Evolutionary conservation across 2,113 vertebrate genomes (phyloP).

Genomic region (Anarrhichthys ocellatus): DNA sequence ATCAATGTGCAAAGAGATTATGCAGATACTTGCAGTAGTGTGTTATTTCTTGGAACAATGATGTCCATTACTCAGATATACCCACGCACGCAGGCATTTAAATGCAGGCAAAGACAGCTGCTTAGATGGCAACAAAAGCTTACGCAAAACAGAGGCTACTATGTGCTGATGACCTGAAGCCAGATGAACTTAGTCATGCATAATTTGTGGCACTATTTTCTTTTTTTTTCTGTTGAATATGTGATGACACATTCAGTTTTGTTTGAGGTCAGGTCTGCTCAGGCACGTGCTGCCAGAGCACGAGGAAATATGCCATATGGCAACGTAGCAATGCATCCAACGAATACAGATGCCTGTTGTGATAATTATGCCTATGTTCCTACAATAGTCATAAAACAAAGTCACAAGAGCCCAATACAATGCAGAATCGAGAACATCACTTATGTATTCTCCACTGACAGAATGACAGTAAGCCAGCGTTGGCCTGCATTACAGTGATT

Average conservation of each 20-base stretch:
- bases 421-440: not conserved
- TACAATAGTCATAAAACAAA: not conserved
- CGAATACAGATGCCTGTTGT: constrained; percentile 30
- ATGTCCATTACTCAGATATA: constrained; percentile 7
- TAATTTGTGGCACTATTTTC: constrained; percentile 49
- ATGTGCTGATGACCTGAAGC: constrained; percentile 51
- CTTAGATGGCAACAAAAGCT: constrained; percentile 46
- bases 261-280: constrained; percentile 56
- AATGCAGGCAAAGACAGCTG: constrained; percentile 31
- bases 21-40: not conserved
- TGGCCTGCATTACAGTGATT: not conserved
- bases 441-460: not conserved
- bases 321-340: constrained; percentile 18
- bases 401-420: not conserved
- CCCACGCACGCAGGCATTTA: not conserved
- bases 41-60: not conserved
- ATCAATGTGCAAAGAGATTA: not conserved
- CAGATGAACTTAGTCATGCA: constrained; percentile 65
- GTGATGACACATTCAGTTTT: constrained; percentile 66
- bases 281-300: constrained; percentile 60
- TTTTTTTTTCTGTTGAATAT: constrained; percentile 37
- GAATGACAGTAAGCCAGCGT: not conserved
- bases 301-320: constrained; percentile 44
- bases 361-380: not conserved
- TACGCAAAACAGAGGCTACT: constrained; percentile 32